A percentile compares a stretch with the other conserved stretches of the same genome.
phyloP scores from a whole-genome alignment of 1,140 invertebrate species.

The Bilobella aurantiaca region DNA sequence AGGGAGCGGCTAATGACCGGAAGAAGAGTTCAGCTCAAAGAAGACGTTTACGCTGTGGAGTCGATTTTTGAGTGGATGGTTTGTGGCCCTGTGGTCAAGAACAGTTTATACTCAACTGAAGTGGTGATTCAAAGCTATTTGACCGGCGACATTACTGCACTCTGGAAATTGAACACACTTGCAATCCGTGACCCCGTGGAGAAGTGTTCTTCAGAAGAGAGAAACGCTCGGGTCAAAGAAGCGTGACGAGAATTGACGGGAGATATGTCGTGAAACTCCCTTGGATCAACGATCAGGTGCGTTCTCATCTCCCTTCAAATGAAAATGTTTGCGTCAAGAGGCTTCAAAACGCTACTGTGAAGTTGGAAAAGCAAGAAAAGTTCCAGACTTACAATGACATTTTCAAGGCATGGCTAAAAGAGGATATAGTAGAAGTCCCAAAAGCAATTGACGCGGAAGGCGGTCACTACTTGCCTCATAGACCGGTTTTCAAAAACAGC shows the following conservation, averaged over 20 bases:
- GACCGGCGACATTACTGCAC: constrained; percentile 29
- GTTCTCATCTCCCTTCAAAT: constrained; percentile 29
- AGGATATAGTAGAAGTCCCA: constrained; percentile 37
- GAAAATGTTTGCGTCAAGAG: constrained; percentile 23
- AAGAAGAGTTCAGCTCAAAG: neutral
- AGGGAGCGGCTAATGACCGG: neutral
- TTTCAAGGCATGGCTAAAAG: constrained; percentile 35
- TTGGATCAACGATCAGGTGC: constrained; percentile 35
- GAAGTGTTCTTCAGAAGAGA: constrained; percentile 30
- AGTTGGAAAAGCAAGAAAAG: constrained; percentile 29
- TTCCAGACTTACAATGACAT: constrained; percentile 36
- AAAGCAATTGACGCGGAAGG: constrained; percentile 14
- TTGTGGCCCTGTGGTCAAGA: neutral
- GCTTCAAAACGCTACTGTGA: constrained; percentile 26
- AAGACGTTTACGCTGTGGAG: neutral
- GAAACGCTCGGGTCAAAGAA: constrained; percentile 30
- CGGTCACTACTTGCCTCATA: constrained; percentile 37
- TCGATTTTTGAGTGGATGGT: constrained; percentile 10
- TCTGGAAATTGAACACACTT: constrained; percentile 39
- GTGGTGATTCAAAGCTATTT: constrained; percentile 6
- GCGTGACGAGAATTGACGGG: constrained; percentile 32
- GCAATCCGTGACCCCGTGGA: constrained; percentile 38
- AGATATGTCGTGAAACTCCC: constrained; percentile 37
- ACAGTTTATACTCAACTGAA: neutral
- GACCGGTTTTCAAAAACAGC: constrained; percentile 35